Evolutionary conservation across 2,113 vertebrate species (phyloP).

Genomic region (Gambusia affinis): DNA sequence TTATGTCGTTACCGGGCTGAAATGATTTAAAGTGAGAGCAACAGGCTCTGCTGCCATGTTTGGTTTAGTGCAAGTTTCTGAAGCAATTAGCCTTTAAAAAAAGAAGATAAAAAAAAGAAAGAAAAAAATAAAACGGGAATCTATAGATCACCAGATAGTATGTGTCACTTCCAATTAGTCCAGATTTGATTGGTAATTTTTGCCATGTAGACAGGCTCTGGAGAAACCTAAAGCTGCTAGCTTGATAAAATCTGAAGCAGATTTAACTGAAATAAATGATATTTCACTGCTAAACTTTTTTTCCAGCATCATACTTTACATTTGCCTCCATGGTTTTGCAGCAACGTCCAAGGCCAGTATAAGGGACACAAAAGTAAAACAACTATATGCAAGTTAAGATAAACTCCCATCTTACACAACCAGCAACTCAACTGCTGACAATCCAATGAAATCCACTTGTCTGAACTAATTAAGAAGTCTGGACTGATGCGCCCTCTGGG

Average conservation of each 20-base stretch:
- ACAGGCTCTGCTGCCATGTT: constrained; percentile 23
- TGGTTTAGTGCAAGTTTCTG: constrained; percentile 28
- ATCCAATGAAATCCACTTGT: constrained; percentile 67
- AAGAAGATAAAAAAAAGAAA: too few relatives aligned
- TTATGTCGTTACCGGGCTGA: constrained; percentile 24
- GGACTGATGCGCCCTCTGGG: constrained; percentile 52
- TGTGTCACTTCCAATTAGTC: constrained; percentile 84
- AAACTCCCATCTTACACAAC: too few relatives aligned
- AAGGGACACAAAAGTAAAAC: not conserved
- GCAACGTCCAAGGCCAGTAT: not conserved
- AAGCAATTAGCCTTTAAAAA: constrained; percentile 31
- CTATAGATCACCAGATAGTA: constrained; percentile 81
- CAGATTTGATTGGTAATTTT: constrained; percentile 72
- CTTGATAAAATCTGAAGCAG: constrained; percentile 49
- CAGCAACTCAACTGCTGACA: constrained; percentile 7
- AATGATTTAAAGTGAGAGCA: constrained; percentile 13
- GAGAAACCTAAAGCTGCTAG: constrained; percentile 57
- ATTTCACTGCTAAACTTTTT: constrained; percentile 6
- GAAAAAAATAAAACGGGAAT: not conserved
- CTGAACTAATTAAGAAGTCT: constrained; percentile 29
- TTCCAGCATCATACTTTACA: not conserved
- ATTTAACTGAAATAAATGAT: not conserved
- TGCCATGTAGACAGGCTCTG: constrained; percentile 67
- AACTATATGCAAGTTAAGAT: constrained; percentile 2
- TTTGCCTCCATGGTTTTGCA: not conserved